Evolutionary conservation across 2,888 invertebrate species (phyloP).

Genomic region (Sphaeridia pumilis): DNA sequence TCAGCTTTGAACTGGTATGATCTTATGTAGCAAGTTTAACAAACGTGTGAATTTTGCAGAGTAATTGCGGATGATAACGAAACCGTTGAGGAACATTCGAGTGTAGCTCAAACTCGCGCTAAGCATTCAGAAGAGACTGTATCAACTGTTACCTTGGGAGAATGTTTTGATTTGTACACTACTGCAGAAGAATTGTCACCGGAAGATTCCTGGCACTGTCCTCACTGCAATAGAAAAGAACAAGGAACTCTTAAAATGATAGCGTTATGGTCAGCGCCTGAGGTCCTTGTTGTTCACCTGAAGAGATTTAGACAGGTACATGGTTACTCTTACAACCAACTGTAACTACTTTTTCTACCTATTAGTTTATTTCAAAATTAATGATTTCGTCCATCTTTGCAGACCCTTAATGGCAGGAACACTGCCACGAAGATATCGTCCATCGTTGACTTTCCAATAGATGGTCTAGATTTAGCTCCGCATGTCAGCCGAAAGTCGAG

Average conservation of each 20-base stretch:
- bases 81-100: constrained; percentile 66
- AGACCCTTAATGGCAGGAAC: constrained; percentile 60
- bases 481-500: constrained; percentile 54
- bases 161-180: constrained; percentile 81
- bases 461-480: constrained; percentile 81
- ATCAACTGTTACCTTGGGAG: constrained; percentile 72
- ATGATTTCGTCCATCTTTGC: too few species aligned
- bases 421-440: constrained; percentile 76
- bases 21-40: background rate
- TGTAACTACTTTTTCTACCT: too few species aligned
- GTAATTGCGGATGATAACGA: constrained; percentile 55
- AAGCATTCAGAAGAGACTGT: constrained; percentile 45
- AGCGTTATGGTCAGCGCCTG: constrained; percentile 87
- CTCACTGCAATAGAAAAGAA: constrained; percentile 73
- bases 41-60: constrained; percentile 32
- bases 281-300: constrained; percentile 84
- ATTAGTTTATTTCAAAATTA: too few species aligned
- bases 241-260: constrained; percentile 88
- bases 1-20: too few species aligned
- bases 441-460: constrained; percentile 83
- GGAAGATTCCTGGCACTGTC: constrained; percentile 94
- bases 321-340: too few species aligned
- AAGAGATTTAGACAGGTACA: constrained; percentile 84
- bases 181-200: constrained; percentile 74
- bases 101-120: constrained; percentile 50